phyloP scores from a whole-genome alignment of 2,113 vertebrate genomes.

The Phasianus colchicus region DNA sequence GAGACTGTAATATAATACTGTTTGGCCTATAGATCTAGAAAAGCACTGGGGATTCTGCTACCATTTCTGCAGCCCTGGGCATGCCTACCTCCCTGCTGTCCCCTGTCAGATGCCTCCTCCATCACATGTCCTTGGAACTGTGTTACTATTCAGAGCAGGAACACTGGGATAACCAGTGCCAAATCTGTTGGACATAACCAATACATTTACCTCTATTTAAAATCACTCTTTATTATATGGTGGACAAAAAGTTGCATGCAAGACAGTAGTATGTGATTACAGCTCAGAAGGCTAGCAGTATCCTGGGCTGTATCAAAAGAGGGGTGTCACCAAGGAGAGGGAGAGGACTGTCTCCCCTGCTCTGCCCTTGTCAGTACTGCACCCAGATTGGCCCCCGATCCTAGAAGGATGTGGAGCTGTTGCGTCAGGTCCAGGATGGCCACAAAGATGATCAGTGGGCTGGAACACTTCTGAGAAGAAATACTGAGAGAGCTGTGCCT shows the following conservation, averaged over 20 bases:
- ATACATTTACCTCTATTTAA: not conserved
- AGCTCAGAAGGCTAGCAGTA: not conserved
- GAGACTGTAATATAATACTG: not conserved
- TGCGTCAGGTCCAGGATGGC: not conserved
- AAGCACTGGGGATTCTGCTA: not conserved
- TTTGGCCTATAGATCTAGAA: not conserved
- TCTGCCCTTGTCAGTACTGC: not conserved
- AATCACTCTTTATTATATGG: not conserved
- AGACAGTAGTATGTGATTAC: no score
- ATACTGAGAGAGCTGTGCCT: not conserved
- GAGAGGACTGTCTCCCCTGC: not conserved
- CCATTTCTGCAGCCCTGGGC: not conserved
- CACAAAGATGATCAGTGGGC: not conserved
- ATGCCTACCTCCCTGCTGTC: not conserved
- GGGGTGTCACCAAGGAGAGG: not conserved
- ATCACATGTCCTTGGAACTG: not conserved
- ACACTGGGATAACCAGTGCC: not conserved
- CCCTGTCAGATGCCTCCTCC: not conserved
- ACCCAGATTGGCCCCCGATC: not conserved
- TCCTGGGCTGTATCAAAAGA: not conserved
- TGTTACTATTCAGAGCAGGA: not conserved
- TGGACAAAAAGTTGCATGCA: no score
- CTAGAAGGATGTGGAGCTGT: not conserved
- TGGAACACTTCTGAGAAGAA: no score
- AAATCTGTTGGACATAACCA: not conserved